phyloP scores from a whole-genome alignment of 1,140 invertebrate species.

The Drosophila sp. region DNA sequence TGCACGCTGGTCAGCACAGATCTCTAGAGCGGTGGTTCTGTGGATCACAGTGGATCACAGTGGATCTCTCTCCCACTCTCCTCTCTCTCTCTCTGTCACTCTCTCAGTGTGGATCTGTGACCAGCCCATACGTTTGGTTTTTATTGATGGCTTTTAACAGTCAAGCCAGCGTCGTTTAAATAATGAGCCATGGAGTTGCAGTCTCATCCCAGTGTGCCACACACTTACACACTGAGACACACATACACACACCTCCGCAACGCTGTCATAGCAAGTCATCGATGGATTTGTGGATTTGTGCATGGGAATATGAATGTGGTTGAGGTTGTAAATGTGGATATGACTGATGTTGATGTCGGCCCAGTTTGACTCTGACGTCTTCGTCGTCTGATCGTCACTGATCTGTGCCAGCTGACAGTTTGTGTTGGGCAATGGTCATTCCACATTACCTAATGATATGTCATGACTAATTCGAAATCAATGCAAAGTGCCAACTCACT shows the following conservation, averaged over 20 bases:
- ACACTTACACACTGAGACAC: slow-evolving; percentile 9
- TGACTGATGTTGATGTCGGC: slow-evolving; percentile 16
- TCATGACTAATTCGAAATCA: slow-evolving; percentile 68
- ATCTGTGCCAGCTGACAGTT: slow-evolving; percentile 59
- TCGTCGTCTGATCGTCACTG: not conserved
- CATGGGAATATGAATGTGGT: not conserved
- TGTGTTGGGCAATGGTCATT: slow-evolving; percentile 60
- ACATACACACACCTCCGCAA: slow-evolving; percentile 49
- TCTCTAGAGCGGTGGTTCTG: not conserved
- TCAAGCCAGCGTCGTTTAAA: slow-evolving; percentile 79
- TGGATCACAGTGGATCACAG: not conserved
- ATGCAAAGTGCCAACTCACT: not conserved
- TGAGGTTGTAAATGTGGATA: not conserved
- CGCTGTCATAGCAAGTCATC: slow-evolving; percentile 76
- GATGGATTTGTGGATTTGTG: slow-evolving; percentile 38
- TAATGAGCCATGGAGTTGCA: slow-evolving; percentile 72
- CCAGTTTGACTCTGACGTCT: slow-evolving; percentile 39
- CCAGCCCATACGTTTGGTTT: slow-evolving; percentile 51
- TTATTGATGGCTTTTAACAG: slow-evolving; percentile 82
- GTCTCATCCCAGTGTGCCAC: slow-evolving; percentile 8
- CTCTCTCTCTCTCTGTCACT: no score
- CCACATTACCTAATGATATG: slow-evolving; percentile 66
- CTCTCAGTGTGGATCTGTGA: slow-evolving; percentile 8
- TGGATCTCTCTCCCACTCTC: not conserved
- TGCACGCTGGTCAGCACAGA: slow-evolving; percentile 58